Conservation (phyloP, 2,797 vertebrate genomes). For the Oceanodroma leucorhoa region DNA sequence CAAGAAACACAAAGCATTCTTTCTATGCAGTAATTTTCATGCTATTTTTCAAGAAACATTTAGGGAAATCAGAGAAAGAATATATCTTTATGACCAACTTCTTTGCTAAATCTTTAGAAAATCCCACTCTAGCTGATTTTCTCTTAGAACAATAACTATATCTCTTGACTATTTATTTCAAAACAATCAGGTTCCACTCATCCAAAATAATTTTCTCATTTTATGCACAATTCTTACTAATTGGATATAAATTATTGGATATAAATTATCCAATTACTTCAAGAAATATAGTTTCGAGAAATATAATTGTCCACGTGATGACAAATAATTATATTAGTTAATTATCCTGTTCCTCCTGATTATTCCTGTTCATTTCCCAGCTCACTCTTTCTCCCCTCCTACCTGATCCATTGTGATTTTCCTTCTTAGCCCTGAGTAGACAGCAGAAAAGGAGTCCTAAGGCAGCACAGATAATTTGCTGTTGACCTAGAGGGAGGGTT, state of each 20-base stretch:
- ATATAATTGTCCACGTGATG: neutral
- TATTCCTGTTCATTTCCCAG: neutral
- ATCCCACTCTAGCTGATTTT: neutral
- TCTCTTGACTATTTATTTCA: slow-evolving; percentile 2
- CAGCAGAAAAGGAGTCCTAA: neutral
- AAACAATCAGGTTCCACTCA: slow-evolving; percentile 19
- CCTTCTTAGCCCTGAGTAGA: neutral
- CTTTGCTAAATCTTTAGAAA: neutral
- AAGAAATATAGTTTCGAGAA: neutral
- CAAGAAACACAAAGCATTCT: neutral
- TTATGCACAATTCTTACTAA: slow-evolving; percentile 4
- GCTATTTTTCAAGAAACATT: neutral
- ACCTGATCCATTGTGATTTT: neutral
- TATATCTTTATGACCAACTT: neutral
- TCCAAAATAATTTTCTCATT: slow-evolving; percentile 15
- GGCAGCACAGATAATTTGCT: neutral
- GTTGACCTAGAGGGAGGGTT: neutral
- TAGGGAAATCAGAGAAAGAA: neutral
- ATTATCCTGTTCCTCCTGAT: neutral
- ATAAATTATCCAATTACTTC: slow-evolving; percentile 20
- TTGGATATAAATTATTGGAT: neutral
- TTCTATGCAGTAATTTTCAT: neutral
- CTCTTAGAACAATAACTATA: neutral
- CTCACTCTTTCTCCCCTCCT: neutral
- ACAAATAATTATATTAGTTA: slow-evolving; percentile 4